Base-by-base conservation (phyloP, 1,140 invertebrate species). In the Hylyphantes graminicola region DNA sequence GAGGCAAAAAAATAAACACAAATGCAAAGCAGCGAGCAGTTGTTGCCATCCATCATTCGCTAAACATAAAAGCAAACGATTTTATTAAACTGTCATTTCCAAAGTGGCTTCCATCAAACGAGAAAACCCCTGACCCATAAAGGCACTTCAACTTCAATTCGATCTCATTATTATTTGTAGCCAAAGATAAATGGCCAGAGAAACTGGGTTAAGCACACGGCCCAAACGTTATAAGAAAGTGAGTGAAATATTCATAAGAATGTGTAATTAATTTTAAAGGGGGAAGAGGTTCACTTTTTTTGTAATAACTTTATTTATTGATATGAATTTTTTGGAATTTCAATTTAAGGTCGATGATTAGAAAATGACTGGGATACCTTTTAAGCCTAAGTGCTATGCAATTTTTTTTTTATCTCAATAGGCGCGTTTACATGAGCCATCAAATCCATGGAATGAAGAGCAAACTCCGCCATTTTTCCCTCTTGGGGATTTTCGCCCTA, bases 181-280 rank as follows among this genome's bases (percentile, higher is more conserved):
- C 35, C 35, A 51, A 74, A 21, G 54, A 74, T 74, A 74, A 74
- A 74, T 74, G 54, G 19, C 0, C 4, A n/a, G 8, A 13, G 15
- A 74, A 74, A 74, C 54, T 74, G 19, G 72, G 72, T 74, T 74
- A 74, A 74, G 54, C 54, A 35, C 72, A 74, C 59, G 72, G 13
- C 15, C 11, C 50, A 70, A 51, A 17, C 35, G 35, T 35, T 35
- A 35, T 35, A 5, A 35, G 35, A 1, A 35, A 35, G 5, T 35
- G 35, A 35, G 35, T 35, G 35, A 35, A 35, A 35, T 35, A 35
- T 35, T 35, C 35, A 50, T 50, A 68, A 68, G 65, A 68, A 68
- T 48, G 67, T n/a, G 21, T 70, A 70, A 70, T 70, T 48, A 70
- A 70, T 70, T 35, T 70, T 53, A 51, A 51, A 70, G 21, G 48